These are phyloP conservation scores for Ridgeia piscesae DNA, from an alignment of 1,140 invertebrate genomes.

Conservation along the genomic window DNA sequence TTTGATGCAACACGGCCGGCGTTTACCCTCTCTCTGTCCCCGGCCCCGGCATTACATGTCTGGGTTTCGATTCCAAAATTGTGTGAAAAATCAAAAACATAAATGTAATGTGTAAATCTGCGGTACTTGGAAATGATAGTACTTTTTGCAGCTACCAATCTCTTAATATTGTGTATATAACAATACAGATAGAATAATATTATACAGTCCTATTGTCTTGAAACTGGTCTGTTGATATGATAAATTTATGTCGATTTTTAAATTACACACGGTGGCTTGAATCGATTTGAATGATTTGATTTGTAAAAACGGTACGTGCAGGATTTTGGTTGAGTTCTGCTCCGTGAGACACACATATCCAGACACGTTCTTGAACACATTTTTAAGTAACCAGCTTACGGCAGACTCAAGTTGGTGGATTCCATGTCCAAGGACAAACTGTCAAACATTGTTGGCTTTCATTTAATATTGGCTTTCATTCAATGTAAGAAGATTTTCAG, in stretches of 20 bases:
- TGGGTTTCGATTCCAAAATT: background rate
- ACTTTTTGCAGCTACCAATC: background rate
- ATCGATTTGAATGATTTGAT: too few relatives aligned
- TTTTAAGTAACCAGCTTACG: too few relatives aligned
- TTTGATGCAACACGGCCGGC: background rate
- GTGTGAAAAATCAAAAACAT: background rate
- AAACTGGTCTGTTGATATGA: too few relatives aligned
- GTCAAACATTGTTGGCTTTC: too few relatives aligned
- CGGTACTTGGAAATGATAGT: background rate
- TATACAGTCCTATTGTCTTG: too few relatives aligned
- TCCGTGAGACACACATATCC: background rate
- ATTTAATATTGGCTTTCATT: too few relatives aligned
- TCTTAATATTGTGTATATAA: background rate
- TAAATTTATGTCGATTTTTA: too few relatives aligned
- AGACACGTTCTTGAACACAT: too few relatives aligned
- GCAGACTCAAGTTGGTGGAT: too few relatives aligned
- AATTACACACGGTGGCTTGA: too few relatives aligned
- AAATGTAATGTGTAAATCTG: background rate
- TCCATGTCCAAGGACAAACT: too few relatives aligned
- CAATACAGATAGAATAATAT: background rate
- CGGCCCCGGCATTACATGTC: background rate
- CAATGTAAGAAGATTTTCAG: too few relatives aligned
- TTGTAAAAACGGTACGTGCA: background rate
- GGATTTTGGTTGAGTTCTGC: background rate
- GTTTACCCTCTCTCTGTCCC: background rate